These are phyloP conservation scores for Noctua janthina DNA, from an alignment of 2,888 invertebrate genomes.

Conservation along the genomic window DNA sequence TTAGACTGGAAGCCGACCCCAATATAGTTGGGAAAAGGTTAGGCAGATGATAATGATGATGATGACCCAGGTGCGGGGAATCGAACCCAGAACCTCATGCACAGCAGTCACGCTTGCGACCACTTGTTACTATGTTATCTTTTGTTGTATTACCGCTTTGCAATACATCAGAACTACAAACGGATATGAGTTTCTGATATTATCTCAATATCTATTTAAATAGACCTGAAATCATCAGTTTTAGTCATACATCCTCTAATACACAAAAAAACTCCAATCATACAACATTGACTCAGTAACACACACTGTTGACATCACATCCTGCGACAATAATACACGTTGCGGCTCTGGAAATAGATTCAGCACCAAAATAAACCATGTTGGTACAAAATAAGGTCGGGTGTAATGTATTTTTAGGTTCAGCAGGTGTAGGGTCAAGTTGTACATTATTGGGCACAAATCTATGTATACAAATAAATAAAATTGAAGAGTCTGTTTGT, in stretches of 20 bases:
- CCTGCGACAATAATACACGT: slow-evolving; percentile 44
- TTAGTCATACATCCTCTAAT: slow-evolving; percentile 9
- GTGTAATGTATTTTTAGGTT: slow-evolving; percentile 23
- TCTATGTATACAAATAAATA: too few species aligned
- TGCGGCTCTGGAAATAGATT: slow-evolving; percentile 41
- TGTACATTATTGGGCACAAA: slow-evolving; percentile 11
- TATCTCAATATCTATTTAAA: background rate
- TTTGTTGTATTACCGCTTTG: too few species aligned
- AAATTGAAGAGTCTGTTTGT: too few species aligned
- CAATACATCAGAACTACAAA: background rate
- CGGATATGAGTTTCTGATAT: background rate
- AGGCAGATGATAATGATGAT: too few species aligned
- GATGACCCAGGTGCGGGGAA: too few species aligned
- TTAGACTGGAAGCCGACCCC: too few species aligned
- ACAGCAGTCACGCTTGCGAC: too few species aligned
- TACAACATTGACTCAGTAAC: slow-evolving; percentile 24
- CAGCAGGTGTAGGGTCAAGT: background rate
- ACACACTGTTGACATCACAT: slow-evolving; percentile 45
- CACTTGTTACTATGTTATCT: too few species aligned
- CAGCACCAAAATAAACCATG: slow-evolving; percentile 47
- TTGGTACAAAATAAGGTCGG: slow-evolving; percentile 21
- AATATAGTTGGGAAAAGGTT: too few species aligned
- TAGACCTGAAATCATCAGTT: background rate
- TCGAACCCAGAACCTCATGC: too few species aligned
- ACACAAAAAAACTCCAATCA: slow-evolving; percentile 15